phyloP scores from a whole-genome alignment of 2,797 vertebrate species.

The Adrianichthys oophorus region DNA sequence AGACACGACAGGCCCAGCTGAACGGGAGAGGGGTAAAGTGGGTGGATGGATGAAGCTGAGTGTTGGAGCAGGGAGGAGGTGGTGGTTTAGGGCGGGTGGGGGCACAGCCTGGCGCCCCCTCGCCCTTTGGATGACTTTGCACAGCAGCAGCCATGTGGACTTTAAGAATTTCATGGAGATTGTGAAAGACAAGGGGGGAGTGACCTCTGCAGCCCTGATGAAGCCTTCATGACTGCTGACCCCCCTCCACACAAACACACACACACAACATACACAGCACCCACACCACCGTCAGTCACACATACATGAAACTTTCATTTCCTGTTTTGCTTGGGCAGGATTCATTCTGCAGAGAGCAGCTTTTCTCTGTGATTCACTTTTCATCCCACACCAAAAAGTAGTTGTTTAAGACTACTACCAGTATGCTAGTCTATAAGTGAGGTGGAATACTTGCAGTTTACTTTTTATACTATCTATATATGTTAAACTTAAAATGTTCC shows the following conservation, averaged over 20 bases:
- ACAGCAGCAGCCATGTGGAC: constrained; percentile 68
- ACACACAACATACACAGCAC: not conserved
- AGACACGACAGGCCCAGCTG: constrained; percentile 43
- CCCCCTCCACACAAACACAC: constrained; percentile 12
- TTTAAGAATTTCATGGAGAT: constrained; percentile 82
- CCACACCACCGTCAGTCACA: not conserved
- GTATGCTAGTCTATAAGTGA: too few species aligned
- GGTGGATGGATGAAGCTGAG: not conserved
- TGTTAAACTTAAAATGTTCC: too few species aligned
- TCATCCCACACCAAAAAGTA: too few species aligned
- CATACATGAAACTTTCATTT: not conserved
- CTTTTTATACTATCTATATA: too few species aligned
- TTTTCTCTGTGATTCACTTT: too few species aligned
- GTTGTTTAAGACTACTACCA: too few species aligned
- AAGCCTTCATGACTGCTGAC: constrained; percentile 72
- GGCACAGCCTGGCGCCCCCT: constrained; percentile 53
- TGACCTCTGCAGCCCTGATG: constrained; percentile 70
- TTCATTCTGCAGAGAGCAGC: too few species aligned
- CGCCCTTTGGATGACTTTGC: constrained; percentile 78
- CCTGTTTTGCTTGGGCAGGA: too few species aligned
- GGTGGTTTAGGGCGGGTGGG: not conserved
- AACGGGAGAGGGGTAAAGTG: constrained; percentile 35
- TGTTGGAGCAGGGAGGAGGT: not conserved
- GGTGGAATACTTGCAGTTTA: too few species aligned
- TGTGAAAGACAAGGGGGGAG: constrained; percentile 66